A percentile compares a stretch with the other conserved stretches of the same genome.
Evolutionary conservation across 2,113 vertebrate species (phyloP).

Genomic region (Channa argus): DNA sequence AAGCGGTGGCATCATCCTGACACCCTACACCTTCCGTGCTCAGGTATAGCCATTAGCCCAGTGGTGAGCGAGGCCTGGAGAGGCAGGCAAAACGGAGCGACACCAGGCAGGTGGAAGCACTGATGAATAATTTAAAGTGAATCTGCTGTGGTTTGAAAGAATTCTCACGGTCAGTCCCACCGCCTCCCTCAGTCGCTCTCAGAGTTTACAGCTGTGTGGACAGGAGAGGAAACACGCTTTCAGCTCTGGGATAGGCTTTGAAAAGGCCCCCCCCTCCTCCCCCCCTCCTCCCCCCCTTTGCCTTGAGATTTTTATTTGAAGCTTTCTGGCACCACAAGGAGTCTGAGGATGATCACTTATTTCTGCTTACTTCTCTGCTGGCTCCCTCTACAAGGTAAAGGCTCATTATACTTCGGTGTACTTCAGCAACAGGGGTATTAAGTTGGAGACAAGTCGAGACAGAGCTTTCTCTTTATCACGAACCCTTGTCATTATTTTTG

Average conservation of each 20-base stretch:
- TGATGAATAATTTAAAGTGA: constrained; percentile 77
- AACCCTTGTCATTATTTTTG: constrained; percentile 39
- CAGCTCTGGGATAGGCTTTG: constrained; percentile 24
- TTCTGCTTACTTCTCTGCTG: constrained; percentile 64
- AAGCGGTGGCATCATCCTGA: constrained; percentile 59
- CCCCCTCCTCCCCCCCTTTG: constrained; percentile 1
- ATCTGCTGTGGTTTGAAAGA: constrained; percentile 52
- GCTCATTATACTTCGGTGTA: constrained; percentile 3
- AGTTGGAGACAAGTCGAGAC: constrained; percentile 36
- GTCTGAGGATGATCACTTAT: constrained; percentile 43
- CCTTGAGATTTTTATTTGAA: constrained; percentile 46
- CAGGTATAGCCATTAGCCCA: constrained; percentile 46
- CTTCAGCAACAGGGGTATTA: constrained; percentile 8
- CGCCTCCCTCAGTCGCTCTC: constrained; percentile 35
- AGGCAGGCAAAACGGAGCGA: constrained; percentile 42
- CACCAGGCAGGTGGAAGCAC: constrained; percentile 46
- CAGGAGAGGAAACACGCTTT: constrained; percentile 33
- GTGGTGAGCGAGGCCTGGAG: constrained; percentile 52
- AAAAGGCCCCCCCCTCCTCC: constrained; percentile 10
- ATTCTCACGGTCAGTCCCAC: constrained; percentile 30
- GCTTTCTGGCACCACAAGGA: constrained; percentile 46
- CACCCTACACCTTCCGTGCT: constrained; percentile 67
- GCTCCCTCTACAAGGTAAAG: constrained; percentile 75
- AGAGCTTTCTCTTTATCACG: constrained; percentile 26
- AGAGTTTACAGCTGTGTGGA: constrained; percentile 35